Conservation (phyloP, 2,888 invertebrate species). For the Rhogogaster chlorosoma region DNA sequence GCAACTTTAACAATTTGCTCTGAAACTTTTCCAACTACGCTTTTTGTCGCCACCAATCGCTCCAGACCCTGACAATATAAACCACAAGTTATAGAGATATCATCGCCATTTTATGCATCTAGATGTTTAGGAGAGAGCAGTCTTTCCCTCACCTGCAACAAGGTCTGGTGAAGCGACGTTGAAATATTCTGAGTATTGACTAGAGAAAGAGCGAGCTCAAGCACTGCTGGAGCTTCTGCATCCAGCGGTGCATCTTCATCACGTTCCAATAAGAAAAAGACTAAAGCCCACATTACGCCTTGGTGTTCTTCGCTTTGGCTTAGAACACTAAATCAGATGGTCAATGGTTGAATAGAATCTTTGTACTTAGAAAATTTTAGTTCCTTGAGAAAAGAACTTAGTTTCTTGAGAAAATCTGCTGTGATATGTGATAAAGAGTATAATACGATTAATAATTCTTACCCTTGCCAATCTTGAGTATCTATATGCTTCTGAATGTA, state of each 20-base stretch:
- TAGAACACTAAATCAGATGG: conserved; percentile 62
- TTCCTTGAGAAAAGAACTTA: background rate
- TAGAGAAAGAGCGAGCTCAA: conserved; percentile 81
- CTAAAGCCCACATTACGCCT: conserved; percentile 86
- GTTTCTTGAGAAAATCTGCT: background rate
- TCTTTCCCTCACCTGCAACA: conserved; percentile 78
- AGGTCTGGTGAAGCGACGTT: conserved; percentile 77
- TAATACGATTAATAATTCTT: conserved; percentile 53
- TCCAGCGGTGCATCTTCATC: conserved; percentile 83
- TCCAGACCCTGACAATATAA: conserved; percentile 83
- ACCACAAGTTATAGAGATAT: conserved; percentile 52
- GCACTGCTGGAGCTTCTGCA: conserved; percentile 80
- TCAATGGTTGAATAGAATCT: background rate
- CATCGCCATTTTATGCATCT: background rate
- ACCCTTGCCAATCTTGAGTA: conserved; percentile 73
- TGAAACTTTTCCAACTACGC: conserved; percentile 80
- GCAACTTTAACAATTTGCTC: conserved; percentile 85
- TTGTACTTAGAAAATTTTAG: background rate
- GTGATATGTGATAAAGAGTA: background rate
- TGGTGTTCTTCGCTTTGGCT: conserved; percentile 82
- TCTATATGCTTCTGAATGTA: conserved; percentile 80
- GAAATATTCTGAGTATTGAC: conserved; percentile 74
- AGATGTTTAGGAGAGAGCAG: background rate
- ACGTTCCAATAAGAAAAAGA: conserved; percentile 88
- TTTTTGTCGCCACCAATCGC: conserved; percentile 82